Percentiles rank a stretch among this genome's conserved stretches.
These are phyloP conservation scores for Natrix natrix DNA, from an alignment of 2,797 vertebrate genomes.

Conservation along the genomic window DNA sequence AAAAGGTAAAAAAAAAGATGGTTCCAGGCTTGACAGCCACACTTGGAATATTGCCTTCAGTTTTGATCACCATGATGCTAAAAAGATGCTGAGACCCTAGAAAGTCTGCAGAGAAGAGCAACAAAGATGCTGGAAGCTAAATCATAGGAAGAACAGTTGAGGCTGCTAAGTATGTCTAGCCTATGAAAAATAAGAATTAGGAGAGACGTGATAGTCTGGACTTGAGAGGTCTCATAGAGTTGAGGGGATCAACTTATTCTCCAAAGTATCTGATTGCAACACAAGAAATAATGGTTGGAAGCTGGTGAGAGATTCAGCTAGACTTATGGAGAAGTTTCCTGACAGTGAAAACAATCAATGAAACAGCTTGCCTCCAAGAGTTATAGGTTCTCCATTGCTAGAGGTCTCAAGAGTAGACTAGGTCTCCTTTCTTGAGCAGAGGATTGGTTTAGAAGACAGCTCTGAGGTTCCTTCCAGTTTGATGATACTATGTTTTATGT, in stretches of 20 bases:
- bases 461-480: background rate
- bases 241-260: background rate
- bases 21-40: no score
- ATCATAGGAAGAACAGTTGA: background rate
- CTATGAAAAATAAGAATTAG: background rate
- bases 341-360: background rate
- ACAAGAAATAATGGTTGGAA: background rate
- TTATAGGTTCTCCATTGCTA: background rate
- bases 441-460: background rate
- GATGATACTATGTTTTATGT: background rate
- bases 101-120: background rate
- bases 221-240: background rate
- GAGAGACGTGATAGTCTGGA: background rate
- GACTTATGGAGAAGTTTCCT: background rate
- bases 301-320: background rate
- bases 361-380: no score
- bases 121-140: background rate
- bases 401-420: background rate
- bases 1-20: no score
- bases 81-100: background rate
- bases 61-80: background rate
- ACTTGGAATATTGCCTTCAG: background rate
- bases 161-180: background rate
- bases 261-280: background rate
- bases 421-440: background rate